Percentiles rank a stretch among this genome's conserved stretches.
Evolutionary conservation across 2,113 vertebrate genomes (phyloP).

Genomic region (Myotis lucifugus): DNA sequence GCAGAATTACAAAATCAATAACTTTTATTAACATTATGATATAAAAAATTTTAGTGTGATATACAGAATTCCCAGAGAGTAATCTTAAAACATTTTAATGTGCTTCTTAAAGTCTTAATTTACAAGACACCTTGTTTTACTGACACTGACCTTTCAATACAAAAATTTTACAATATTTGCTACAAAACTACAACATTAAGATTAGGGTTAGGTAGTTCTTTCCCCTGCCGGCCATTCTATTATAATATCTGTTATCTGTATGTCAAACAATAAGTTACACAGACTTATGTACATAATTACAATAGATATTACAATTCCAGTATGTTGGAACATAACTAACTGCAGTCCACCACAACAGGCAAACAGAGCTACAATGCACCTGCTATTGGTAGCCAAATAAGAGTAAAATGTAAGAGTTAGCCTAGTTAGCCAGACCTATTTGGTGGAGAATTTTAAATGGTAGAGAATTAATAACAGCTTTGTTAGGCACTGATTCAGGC

Average conservation of each 20-base stretch:
- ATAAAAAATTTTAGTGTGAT: conserved; percentile 67
- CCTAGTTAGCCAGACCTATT: not conserved
- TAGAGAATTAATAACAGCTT: conserved; percentile 44
- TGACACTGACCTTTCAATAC: conserved; percentile 79
- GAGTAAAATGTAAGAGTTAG: not conserved
- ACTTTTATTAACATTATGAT: conserved; percentile 76
- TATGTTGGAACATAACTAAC: conserved; percentile 56
- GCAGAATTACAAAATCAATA: conserved; percentile 73
- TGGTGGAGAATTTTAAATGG: not conserved
- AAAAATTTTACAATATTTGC: conserved; percentile 83
- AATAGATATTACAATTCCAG: conserved; percentile 73
- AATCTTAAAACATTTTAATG: conserved; percentile 85
- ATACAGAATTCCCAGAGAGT: conserved; percentile 65
- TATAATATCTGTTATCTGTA: conserved; percentile 42
- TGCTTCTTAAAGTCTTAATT: conserved; percentile 80
- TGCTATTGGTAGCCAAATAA: not conserved
- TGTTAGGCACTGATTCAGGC: conserved; percentile 79
- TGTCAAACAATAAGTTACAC: conserved; percentile 88
- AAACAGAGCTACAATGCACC: not conserved
- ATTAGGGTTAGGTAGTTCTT: conserved; percentile 75
- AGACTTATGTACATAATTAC: conserved; percentile 93
- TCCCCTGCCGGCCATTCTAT: conserved; percentile 75
- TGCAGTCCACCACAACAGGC: conserved; percentile 52
- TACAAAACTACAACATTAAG: conserved; percentile 84
- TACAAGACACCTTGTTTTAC: conserved; percentile 82